phyloP scores from a whole-genome alignment of 1,140 invertebrate species.

The Pectinophora gossypiella region DNA sequence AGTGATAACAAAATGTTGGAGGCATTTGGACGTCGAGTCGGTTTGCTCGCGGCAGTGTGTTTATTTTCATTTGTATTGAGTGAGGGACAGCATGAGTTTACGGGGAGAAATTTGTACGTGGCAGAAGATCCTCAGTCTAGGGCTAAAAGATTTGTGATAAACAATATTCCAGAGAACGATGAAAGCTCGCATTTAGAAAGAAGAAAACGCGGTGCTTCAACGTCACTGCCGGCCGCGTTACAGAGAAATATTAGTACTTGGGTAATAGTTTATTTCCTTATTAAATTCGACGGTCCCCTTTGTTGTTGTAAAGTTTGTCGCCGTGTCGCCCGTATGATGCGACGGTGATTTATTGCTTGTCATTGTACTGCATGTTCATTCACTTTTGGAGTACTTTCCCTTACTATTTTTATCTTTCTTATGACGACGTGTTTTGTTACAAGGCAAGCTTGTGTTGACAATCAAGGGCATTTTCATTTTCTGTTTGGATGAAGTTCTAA shows the following conservation, averaged over 20 bases:
- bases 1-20: constrained; percentile 69
- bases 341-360: constrained; percentile 26
- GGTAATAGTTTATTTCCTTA: constrained; percentile 62
- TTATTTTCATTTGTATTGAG: constrained; percentile 42
- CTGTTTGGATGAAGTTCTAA: not conserved
- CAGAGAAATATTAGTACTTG: constrained; percentile 63
- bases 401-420: constrained; percentile 37
- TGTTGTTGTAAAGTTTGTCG: constrained; percentile 26
- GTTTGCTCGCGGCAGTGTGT: constrained; percentile 40
- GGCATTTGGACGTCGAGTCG: constrained; percentile 42
- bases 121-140: constrained; percentile 21
- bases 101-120: constrained; percentile 64
- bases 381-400: constrained; percentile 24
- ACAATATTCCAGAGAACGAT: constrained; percentile 7
- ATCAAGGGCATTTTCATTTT: not conserved
- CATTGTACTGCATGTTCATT: constrained; percentile 2
- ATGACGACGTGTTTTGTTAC: not conserved
- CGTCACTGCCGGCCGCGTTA: constrained; percentile 30
- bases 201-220: constrained; percentile 52
- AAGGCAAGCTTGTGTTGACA: not conserved
- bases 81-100: constrained; percentile 40
- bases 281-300: constrained; percentile 48
- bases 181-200: constrained; percentile 32
- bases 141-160: not conserved
- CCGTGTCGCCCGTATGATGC: constrained; percentile 20